phyloP scores from a whole-genome alignment of 2,113 vertebrate genomes.

The Muntiacus reevesi region DNA sequence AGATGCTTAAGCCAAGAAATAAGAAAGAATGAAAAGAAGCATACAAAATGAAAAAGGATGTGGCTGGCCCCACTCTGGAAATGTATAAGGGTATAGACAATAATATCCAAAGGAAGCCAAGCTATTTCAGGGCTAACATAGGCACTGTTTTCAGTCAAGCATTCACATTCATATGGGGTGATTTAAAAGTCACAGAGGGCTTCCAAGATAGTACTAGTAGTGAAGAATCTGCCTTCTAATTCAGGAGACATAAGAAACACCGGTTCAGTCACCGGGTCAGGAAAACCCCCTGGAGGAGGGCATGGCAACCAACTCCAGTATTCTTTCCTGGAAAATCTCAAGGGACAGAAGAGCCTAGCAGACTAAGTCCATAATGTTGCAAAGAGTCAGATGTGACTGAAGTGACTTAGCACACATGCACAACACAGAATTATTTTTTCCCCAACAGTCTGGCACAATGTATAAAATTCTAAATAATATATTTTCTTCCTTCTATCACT shows the following conservation, averaged over 20 bases:
- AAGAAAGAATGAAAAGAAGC: not conserved
- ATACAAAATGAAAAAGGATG: not conserved
- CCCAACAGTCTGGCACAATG: not conserved
- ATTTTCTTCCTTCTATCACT: not conserved
- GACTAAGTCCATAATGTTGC: not conserved
- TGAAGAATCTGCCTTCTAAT: not conserved
- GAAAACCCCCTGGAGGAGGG: not conserved
- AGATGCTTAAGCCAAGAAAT: not conserved
- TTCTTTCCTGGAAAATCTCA: not conserved
- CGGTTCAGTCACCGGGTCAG: not conserved
- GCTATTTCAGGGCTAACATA: not conserved
- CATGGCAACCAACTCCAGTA: not conserved
- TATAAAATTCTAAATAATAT: not conserved
- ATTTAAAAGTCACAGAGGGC: not conserved
- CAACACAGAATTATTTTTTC: not conserved
- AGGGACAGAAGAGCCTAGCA: not conserved
- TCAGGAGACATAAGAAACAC: not conserved
- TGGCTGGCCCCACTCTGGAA: not conserved
- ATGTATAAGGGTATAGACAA: not conserved
- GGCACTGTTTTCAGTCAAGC: not conserved
- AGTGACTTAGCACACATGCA: not conserved
- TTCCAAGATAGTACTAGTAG: not conserved
- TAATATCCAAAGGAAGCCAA: not conserved
- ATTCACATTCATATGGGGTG: not conserved
- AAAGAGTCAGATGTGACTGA: not conserved